Base-by-base conservation (phyloP, 1,140 invertebrate species). In the Meloidogyne hapla region DNA sequence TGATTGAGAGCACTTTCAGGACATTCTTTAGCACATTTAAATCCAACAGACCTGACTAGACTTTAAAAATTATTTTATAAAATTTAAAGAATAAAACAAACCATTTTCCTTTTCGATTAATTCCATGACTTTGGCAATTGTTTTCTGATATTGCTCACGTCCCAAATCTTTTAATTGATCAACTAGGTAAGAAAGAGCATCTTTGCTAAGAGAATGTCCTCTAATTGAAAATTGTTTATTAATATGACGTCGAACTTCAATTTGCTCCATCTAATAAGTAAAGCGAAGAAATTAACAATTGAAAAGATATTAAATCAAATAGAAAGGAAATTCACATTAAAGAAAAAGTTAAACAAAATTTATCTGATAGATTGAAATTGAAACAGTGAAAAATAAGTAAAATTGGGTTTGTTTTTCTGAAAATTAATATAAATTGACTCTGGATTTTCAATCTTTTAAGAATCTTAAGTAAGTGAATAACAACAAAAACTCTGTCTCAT, bases 101-200 rank as follows among this genome's bases (percentile, higher is more conserved):
- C 71, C 76, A 63, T 66, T 68, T 56, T 77, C 70, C 33, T 40
- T 67, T n/a, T 77, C 75, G 26, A 77, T 66, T 23, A 77, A 25
- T 48, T 74, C 38, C 12, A 77, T 62, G 38, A 77, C 62, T 13
- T 56, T 42, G 79, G n/a, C 33, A n/a, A 77, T 23, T 13, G 68
- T 61, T 25, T 26, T 77, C 61, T 77, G 61, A 12, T 28, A 26
- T 40, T 73, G 71, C 12, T 15, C 18, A 23, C 18, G 15, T 40
- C 65, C 68, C 9, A 79, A 33, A 56, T 67, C 38, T 15, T 66
- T 75, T n/a, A 79, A 33, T 38, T 73, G 64, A 21, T 80, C 65
- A n/a, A 40, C 61, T 2, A 79, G 69, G 40, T 75, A 79, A 15
- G 63, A 38, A 3, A 79, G 42, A 28, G 69, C 40, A 10, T 79